Evolutionary conservation across 2,113 vertebrate species (phyloP).

Genomic region (Taurulus bubalis): DNA sequence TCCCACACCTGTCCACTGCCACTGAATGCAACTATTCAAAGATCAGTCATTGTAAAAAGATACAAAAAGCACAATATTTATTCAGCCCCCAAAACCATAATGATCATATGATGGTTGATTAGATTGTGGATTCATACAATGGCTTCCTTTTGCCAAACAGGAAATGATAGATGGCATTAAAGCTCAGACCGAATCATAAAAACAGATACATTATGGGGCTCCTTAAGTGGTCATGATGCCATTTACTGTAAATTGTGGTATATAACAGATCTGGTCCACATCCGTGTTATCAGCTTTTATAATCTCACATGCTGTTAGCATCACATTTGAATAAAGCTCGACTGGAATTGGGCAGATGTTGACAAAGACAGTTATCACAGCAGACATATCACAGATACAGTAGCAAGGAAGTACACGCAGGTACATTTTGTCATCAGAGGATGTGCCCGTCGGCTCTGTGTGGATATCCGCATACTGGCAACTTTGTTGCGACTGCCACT

Average conservation of each 20-base stretch:
- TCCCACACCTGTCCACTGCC: conserved; percentile 50
- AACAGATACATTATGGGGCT: background rate
- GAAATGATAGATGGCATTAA: background rate
- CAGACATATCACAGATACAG: conserved; percentile 7
- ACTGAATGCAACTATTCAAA: conserved; percentile 20
- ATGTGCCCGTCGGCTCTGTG: background rate
- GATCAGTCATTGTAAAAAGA: background rate
- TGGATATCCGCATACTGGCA: background rate
- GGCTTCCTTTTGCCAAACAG: background rate
- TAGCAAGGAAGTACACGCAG: background rate
- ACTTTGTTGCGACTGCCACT: background rate
- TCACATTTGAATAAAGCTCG: conserved; percentile 21
- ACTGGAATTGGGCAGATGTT: conserved; percentile 11
- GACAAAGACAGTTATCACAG: conserved; percentile 10
- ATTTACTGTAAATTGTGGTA: conserved; percentile 4
- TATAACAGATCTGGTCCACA: conserved; percentile 19
- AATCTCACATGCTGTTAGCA: background rate
- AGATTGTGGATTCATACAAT: background rate
- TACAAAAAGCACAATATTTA: conserved; percentile 3
- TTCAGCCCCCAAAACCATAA: background rate
- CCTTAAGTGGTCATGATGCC: background rate
- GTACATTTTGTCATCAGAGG: background rate
- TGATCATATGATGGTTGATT: background rate
- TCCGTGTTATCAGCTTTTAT: conserved; percentile 1
- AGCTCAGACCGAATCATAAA: background rate